Base-by-base conservation (phyloP, 2,888 invertebrate genomes). In the Epinotia bilunana region DNA sequence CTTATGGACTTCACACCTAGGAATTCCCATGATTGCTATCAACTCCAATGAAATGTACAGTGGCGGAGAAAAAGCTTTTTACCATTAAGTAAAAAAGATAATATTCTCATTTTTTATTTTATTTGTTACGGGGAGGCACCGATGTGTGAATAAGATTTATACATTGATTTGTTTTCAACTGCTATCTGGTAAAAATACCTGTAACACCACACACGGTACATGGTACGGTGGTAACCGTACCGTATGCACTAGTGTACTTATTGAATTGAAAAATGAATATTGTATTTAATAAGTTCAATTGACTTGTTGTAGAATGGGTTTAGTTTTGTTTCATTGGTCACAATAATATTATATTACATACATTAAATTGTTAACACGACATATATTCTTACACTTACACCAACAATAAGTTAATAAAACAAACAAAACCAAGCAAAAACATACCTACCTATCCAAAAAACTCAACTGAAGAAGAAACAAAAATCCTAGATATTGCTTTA, bases 341-440 rank as follows among this genome's bases (percentile, higher is more conserved):
- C 61, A 75, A 75, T 75, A 75, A 75, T 61, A 72, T 75, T 72
- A 75, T 46, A 61, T 67, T 75, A 75, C 63, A 75, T 67, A 75
- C 61, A 72, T 72, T 67, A 75, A 57, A 72, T 72, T 75, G 65
- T 75, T 75, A 75, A 75, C 75, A 75, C 75, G 75, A 84, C 84
- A 83, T 86, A 82, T 82, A 83, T 83, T 81, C 84, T 85, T 86
- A 87, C 77, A 80, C 78, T 77, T 85, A 84, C 81, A 87, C 83
- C 84, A 80, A 86, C 84, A 86, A 89, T 91, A 91, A 90, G 88
- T 90, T 91, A 91, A 84, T 86, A 86, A 87, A 88, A 89, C 86
- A 89, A 90, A 88, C 86, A 88, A 89, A 86, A 83, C 84, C 86
- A 91, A 91, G 88, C 90, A 78, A 89, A 87, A 86, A 86, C 85